A percentile compares a stretch with the other conserved stretches of the same genome.
These are phyloP conservation scores for Lasiurus borealis DNA, from an alignment of 2,113 vertebrate species.

Conservation along the genomic window DNA sequence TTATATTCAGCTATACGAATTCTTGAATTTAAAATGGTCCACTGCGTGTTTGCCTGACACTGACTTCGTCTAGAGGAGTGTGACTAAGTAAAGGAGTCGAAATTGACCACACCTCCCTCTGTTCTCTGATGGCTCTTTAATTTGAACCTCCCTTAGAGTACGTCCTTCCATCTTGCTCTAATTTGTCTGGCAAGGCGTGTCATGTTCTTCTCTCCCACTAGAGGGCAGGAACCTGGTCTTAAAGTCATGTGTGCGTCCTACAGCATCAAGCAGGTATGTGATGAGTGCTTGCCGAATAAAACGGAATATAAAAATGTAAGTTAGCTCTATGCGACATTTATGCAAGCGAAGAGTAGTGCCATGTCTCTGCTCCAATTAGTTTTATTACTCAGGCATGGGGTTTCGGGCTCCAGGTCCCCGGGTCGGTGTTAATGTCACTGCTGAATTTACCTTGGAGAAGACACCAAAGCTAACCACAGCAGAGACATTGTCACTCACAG, in stretches of 20 bases:
- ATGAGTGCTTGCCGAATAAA: slow-evolving; percentile 72
- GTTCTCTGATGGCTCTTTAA: slow-evolving; percentile 57
- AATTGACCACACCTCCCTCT: slow-evolving; percentile 58
- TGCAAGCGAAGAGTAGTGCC: slow-evolving; percentile 64
- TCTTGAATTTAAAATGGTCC: slow-evolving; percentile 60
- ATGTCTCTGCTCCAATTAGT: slow-evolving; percentile 75
- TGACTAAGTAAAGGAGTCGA: slow-evolving; percentile 50
- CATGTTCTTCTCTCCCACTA: slow-evolving; percentile 70
- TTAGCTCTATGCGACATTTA: slow-evolving; percentile 71
- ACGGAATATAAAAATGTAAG: slow-evolving; percentile 69
- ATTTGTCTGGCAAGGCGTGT: slow-evolving; percentile 61
- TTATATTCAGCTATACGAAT: slow-evolving; percentile 59
- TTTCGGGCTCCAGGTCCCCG: slow-evolving; percentile 75
- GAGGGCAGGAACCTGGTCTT: slow-evolving; percentile 67
- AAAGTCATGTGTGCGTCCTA: slow-evolving; percentile 62
- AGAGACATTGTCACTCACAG: slow-evolving; percentile 83
- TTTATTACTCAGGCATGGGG: slow-evolving; percentile 72
- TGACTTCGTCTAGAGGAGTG: slow-evolving; percentile 62
- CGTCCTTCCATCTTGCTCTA: slow-evolving; percentile 49
- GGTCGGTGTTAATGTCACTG: slow-evolving; percentile 82
- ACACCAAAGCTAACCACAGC: slow-evolving; percentile 83
- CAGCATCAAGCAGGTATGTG: slow-evolving; percentile 57
- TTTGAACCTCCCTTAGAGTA: slow-evolving; percentile 62
- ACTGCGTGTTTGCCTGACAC: slow-evolving; percentile 53
- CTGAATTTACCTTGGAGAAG: slow-evolving; percentile 83